Percentiles rank a stretch among this genome's conserved stretches.
Evolutionary conservation across 2,113 vertebrate genomes (phyloP).

Genomic region (Psephotus haematonotus): DNA sequence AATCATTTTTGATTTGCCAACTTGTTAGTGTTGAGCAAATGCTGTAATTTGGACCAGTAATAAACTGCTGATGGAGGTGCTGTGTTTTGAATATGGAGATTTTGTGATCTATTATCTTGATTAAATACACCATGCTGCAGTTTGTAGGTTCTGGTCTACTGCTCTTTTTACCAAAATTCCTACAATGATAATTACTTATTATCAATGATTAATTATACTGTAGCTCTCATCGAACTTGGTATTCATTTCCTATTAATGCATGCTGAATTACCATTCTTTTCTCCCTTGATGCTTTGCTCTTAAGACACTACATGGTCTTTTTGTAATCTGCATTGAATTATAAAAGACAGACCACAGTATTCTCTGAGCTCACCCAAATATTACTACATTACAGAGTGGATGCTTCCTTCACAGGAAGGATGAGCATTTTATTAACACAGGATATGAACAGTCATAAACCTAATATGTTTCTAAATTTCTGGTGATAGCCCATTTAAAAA

Average conservation of each 20-base stretch:
- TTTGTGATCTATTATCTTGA: background rate
- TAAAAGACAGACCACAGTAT: background rate
- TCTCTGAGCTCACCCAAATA: background rate
- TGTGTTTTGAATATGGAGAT: background rate
- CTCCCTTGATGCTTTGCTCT: background rate
- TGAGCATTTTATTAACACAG: background rate
- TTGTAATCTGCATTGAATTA: background rate
- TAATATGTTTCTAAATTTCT: background rate
- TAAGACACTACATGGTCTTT: background rate
- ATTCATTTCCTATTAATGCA: background rate
- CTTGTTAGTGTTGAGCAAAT: conserved; percentile 1
- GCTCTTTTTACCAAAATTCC: background rate
- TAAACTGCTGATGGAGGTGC: conserved; percentile 17
- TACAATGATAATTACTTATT: background rate
- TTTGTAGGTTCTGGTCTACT: background rate
- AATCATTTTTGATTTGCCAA: background rate
- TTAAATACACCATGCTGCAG: background rate
- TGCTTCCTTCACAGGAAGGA: background rate
- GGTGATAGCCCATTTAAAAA: background rate
- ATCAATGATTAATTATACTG: background rate
- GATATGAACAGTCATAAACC: background rate
- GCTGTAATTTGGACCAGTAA: background rate
- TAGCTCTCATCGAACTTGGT: background rate
- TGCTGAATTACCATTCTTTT: background rate
- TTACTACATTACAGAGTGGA: background rate